These are phyloP conservation scores for Anisognathus igniventris DNA, from an alignment of 2,797 vertebrate genomes.

Conservation along the genomic window DNA sequence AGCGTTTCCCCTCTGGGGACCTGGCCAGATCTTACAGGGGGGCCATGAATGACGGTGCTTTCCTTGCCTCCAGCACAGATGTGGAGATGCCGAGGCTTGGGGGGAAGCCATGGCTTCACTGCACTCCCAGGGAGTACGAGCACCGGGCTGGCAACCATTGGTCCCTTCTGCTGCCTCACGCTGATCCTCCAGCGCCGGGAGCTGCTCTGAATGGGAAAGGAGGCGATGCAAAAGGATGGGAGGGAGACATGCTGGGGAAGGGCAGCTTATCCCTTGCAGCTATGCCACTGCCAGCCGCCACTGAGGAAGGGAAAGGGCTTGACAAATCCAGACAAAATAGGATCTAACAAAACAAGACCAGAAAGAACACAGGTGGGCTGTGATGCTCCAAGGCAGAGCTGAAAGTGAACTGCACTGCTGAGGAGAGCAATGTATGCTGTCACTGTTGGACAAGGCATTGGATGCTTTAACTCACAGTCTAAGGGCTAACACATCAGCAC, in stretches of 20 bases:
- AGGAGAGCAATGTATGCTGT: background rate
- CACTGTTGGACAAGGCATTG: background rate
- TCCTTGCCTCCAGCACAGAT: background rate
- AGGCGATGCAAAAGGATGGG: background rate
- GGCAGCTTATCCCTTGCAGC: background rate
- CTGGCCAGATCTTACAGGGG: background rate
- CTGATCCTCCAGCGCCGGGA: rapidly evolving
- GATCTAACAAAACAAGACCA: background rate
- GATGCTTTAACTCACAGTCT: background rate
- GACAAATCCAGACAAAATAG: background rate
- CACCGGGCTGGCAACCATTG: rapidly evolving
- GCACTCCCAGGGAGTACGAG: rapidly evolving
- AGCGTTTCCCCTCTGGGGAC: background rate
- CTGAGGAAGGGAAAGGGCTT: background rate
- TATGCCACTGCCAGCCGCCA: rapidly evolving
- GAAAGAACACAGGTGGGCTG: background rate
- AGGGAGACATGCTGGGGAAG: rapidly evolving
- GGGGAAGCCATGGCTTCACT: background rate
- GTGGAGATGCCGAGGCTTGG: rapidly evolving
- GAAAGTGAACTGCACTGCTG: background rate
- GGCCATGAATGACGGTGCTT: background rate
- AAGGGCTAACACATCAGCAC: background rate
- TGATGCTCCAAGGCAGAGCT: background rate
- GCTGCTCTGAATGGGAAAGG: background rate
- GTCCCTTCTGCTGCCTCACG: rapidly evolving